Conservation (phyloP, 2,113 vertebrate genomes). For the Ceyx cyanopectus region DNA sequence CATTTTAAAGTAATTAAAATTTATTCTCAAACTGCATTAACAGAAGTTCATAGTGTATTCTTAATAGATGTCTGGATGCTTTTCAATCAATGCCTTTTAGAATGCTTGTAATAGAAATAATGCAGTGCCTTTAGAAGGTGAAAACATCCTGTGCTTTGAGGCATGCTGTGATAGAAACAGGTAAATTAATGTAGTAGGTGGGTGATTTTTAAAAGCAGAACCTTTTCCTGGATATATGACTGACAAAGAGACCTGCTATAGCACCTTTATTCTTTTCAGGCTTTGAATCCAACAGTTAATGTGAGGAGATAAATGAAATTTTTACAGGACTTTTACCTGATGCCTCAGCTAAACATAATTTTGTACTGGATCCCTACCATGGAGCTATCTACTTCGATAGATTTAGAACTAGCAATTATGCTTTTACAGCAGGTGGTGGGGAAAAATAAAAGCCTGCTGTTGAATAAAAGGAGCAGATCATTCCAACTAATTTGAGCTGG, state of each 20-base stretch:
- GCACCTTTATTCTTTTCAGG: background rate
- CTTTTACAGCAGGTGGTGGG: slow-evolving; percentile 21
- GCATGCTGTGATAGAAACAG: background rate
- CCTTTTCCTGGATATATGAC: background rate
- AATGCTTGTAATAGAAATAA: background rate
- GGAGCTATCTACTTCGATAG: background rate
- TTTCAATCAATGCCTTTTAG: background rate
- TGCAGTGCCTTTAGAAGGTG: background rate
- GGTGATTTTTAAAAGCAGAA: background rate
- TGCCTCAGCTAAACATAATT: background rate
- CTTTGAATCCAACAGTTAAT: background rate
- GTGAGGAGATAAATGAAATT: background rate
- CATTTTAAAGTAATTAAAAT: background rate
- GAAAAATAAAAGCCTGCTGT: slow-evolving; percentile 17
- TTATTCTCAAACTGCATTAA: background rate
- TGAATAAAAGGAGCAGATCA: slow-evolving; percentile 21
- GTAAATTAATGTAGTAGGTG: background rate
- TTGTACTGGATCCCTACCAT: background rate
- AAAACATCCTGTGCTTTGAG: background rate
- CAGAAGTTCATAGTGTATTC: background rate
- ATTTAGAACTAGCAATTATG: slow-evolving; percentile 20
- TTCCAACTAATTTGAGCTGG: slow-evolving; percentile 5
- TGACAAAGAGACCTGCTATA: background rate
- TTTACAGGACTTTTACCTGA: background rate
- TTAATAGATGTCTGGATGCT: background rate